Evolutionary conservation across 2,797 vertebrate genomes (phyloP).

Genomic region (Rhincodon typus): DNA sequence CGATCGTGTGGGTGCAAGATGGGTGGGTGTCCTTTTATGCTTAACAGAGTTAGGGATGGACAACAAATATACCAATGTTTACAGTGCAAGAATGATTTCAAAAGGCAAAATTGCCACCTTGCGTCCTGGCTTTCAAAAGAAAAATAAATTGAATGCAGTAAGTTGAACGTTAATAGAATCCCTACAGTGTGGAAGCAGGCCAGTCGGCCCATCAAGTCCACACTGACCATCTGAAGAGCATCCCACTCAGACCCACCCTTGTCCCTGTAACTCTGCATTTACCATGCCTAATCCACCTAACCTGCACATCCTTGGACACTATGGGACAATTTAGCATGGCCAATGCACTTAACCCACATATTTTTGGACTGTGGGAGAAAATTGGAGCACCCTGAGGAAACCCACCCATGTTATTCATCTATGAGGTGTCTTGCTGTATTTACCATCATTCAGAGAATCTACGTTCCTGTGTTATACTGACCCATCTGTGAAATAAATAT

Average conservation of each 20-base stretch:
- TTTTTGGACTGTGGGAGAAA: too few relatives aligned
- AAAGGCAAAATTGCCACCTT: not conserved
- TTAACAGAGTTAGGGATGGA: not conserved
- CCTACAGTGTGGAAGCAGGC: too few relatives aligned
- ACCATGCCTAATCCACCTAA: too few relatives aligned
- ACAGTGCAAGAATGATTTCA: not conserved
- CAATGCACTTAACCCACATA: too few relatives aligned
- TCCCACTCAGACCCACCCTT: too few relatives aligned
- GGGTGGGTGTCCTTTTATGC: not conserved
- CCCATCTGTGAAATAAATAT: not conserved
- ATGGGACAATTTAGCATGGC: too few relatives aligned
- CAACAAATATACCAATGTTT: not conserved
- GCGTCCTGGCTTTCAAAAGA: not conserved
- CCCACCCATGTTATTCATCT: not conserved
- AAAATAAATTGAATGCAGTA: not conserved
- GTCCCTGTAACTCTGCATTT: too few relatives aligned
- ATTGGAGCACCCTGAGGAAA: too few relatives aligned
- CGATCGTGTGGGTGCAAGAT: not conserved
- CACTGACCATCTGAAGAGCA: too few relatives aligned
- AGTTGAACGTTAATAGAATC: too few relatives aligned
- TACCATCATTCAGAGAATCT: not conserved
- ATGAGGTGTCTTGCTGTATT: not conserved
- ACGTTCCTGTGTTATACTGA: not conserved
- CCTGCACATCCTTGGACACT: too few relatives aligned
- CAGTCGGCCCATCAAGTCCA: too few relatives aligned